Base-by-base conservation (phyloP, 64 coral and sea anemone genomes). In the Catalaphyllia jardinei region DNA sequence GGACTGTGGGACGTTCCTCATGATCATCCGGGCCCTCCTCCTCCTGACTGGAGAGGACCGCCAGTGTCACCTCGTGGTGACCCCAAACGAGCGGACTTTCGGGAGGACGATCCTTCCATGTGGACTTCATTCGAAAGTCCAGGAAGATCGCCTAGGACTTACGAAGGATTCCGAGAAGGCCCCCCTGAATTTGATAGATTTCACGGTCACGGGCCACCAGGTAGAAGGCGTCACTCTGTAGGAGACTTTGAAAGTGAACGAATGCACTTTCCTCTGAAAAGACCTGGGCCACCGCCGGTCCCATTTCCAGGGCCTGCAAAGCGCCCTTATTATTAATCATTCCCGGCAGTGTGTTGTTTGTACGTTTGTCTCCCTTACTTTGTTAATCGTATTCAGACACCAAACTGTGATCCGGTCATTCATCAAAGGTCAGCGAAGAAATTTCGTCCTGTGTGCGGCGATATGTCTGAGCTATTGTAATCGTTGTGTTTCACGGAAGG, bases 111-210 rank as follows among this genome's bases (percentile, higher is more conserved):
- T 51, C 91, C 91, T 75, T 93, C 91, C 33, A 50, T 73, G 60
- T 93, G 91, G 91, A 93, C 86, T 72, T 93, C 91, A 22, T 93
- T 93, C 64, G 91, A 93, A 72, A 35, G 46, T 69, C 78, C 86
- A 42, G 88, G 87, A 75, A 73, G 72, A 35, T 74, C 79, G 33
- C 87, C 92, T 15, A 85, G 81, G 67, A 71, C 81, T 85, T 60
- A 35, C 35, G 81, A 85, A 71, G 63, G 81, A 71, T 85, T 71
- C 12, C 49, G 81, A 85, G 81, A 85, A 71, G 81, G 63, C 2
- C 81, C 63, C 16, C 81, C 33, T 71, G 81, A 33, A 4, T 85
- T 85, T 29, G 63, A 71, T 22, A 85, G 81, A 52, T 85, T 67
- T 72, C 62, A 38, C 22, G 63, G 62, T 25, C 17, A 85, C 50